Conservation (phyloP, 2,888 invertebrate species). For the Aelia acuminata region DNA sequence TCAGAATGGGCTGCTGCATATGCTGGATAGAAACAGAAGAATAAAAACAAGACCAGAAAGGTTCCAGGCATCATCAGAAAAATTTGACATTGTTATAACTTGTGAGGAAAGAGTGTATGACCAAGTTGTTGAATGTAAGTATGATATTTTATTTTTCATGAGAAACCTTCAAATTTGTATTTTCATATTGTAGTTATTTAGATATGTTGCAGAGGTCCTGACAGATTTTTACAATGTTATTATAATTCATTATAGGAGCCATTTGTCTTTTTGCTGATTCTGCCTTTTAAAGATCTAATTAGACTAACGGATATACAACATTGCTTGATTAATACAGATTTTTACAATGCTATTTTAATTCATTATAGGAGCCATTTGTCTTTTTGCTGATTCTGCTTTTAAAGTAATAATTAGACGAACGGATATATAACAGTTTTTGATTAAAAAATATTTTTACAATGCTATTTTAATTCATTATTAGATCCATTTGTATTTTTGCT, state of each 20-base stretch:
- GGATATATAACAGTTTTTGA: too few species aligned
- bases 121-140: conserved; percentile 91
- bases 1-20: conserved; percentile 97
- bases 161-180: neutral
- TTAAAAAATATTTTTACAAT: too few species aligned
- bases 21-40: conserved; percentile 96
- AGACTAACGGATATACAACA: too few species aligned
- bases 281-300: too few species aligned
- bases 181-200: neutral
- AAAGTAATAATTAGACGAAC: too few species aligned
- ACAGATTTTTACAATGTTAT: neutral
- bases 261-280: too few species aligned
- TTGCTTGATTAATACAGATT: too few species aligned
- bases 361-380: too few species aligned
- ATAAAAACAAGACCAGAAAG: conserved; percentile 95
- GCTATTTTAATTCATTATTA: too few species aligned
- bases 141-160: neutral
- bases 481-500: neutral
- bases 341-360: too few species aligned
- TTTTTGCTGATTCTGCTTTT: too few species aligned
- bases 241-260: neutral
- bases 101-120: conserved; percentile 99
- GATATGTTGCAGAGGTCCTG: neutral
- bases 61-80: conserved; percentile 90
- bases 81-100: conserved; percentile 96